A percentile compares a stretch with the other conserved stretches of the same genome.
Conservation (phyloP, 2,797 vertebrate genomes). For the Pseudochirops corinnae region DNA sequence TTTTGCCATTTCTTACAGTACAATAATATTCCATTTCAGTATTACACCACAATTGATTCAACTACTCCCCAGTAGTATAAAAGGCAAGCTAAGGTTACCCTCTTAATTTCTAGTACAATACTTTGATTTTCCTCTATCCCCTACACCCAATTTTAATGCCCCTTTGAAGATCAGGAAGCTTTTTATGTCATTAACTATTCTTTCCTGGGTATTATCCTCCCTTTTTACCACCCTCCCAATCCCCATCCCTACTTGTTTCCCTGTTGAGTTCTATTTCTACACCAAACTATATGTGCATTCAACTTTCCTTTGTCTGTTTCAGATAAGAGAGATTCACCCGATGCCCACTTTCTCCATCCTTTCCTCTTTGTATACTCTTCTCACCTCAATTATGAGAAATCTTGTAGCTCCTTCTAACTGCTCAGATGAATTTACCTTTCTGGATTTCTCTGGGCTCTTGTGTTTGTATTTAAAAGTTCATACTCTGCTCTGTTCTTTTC, state of each 20-base stretch:
- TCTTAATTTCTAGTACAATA: neutral
- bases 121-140: neutral
- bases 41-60: neutral
- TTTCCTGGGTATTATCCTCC: neutral
- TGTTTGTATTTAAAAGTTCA: no score
- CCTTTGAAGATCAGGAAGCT: neutral
- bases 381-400: no score
- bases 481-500: neutral
- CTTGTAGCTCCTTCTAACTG: no score
- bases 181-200: neutral
- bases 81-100: neutral
- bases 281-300: neutral
- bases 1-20: neutral
- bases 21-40: neutral
- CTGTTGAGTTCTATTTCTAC: neutral
- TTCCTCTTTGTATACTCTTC: no score
- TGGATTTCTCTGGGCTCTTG: no score
- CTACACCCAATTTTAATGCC: neutral
- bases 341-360: no score
- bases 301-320: neutral
- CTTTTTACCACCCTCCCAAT: neutral
- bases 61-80: neutral
- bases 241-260: neutral
- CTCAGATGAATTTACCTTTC: no score
- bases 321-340: neutral